phyloP scores from a whole-genome alignment of 2,888 invertebrate genomes.

The Linnaemya vulpina region DNA sequence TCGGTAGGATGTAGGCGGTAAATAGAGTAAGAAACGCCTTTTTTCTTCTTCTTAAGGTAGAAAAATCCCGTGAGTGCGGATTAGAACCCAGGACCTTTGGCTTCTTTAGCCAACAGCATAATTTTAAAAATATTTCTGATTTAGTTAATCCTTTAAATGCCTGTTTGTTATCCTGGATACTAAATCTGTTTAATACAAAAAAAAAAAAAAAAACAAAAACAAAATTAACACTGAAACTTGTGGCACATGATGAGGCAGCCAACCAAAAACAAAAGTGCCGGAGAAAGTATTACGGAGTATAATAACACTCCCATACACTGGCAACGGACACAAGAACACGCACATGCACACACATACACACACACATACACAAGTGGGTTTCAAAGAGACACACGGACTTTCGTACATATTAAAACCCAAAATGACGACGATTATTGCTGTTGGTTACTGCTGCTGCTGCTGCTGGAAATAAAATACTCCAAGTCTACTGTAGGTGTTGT shows the following conservation, averaged over 20 bases:
- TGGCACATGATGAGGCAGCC: conserved; percentile 16
- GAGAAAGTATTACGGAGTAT: background rate
- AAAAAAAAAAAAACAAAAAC: too few species aligned
- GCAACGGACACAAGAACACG: background rate
- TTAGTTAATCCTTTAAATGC: conserved; percentile 34
- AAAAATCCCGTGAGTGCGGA: too few species aligned
- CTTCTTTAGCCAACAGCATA: too few species aligned
- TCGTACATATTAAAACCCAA: conserved; percentile 13
- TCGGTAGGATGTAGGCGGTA: too few species aligned
- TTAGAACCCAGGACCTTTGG: too few species aligned
- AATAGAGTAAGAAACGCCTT: too few species aligned
- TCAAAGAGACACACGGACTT: background rate
- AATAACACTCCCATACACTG: background rate
- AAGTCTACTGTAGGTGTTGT: background rate
- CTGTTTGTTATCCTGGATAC: conserved; percentile 37
- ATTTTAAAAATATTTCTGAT: conserved; percentile 24
- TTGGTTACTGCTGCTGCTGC: conserved; percentile 25
- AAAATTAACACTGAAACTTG: conserved; percentile 25
- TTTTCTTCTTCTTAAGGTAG: too few species aligned
- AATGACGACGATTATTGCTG: conserved; percentile 25
- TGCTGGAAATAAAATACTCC: conserved; percentile 27
- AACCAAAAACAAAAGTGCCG: conserved; percentile 15
- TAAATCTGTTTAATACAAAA: conserved; percentile 19
- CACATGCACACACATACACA: background rate
- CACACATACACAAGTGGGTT: background rate